These are phyloP conservation scores for Cotesia chilonis DNA, from an alignment of 1,140 invertebrate genomes.

Conservation along the genomic window DNA sequence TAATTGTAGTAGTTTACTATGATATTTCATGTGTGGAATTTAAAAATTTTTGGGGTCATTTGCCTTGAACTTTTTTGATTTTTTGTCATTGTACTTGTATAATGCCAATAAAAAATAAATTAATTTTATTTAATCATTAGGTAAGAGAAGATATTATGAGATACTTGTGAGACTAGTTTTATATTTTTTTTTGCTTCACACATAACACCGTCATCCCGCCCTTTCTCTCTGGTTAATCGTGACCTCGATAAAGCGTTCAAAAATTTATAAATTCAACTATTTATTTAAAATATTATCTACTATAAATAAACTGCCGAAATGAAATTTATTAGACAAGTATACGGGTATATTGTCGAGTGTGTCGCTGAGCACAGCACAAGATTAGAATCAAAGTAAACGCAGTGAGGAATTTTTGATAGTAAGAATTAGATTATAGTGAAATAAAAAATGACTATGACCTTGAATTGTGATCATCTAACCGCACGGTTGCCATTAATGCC, in stretches of 20 bases:
- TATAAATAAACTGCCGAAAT: too few species aligned
- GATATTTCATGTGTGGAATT: neutral
- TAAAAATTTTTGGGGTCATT: neutral
- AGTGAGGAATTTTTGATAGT: neutral
- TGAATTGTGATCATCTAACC: slow-evolving; percentile 31
- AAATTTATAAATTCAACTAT: neutral
- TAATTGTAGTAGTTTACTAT: neutral
- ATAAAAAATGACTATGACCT: slow-evolving; percentile 22
- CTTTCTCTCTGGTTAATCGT: slow-evolving; percentile 5
- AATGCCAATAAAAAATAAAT: neutral
- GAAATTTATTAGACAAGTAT: too few species aligned
- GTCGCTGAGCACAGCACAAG: too few species aligned
- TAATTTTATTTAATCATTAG: neutral
- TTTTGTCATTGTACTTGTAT: neutral
- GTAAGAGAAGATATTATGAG: neutral
- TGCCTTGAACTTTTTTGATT: too few species aligned
- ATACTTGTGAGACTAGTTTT: slow-evolving; percentile 2
- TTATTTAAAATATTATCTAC: neutral
- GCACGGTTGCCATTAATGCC: slow-evolving; percentile 31
- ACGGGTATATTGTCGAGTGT: too few species aligned
- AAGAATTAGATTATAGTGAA: slow-evolving; percentile 15
- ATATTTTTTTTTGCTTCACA: slow-evolving; percentile 1
- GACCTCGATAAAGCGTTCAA: neutral
- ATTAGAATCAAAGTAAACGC: neutral
- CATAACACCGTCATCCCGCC: neutral